phyloP scores from a whole-genome alignment of 2,113 vertebrate genomes.

The Meles meles region DNA sequence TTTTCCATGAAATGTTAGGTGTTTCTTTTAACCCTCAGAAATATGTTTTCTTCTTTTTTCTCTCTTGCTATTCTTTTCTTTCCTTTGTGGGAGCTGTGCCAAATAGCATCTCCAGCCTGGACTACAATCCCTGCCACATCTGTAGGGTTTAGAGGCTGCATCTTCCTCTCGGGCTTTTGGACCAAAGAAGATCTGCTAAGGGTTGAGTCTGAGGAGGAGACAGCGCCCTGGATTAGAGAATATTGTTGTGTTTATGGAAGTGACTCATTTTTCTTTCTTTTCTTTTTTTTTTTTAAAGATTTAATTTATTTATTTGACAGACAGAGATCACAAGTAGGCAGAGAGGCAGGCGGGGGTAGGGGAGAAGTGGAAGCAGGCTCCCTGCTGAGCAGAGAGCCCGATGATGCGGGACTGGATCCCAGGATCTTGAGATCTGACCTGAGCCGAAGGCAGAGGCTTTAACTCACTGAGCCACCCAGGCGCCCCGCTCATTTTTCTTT shows the following conservation, averaged over 20 bases:
- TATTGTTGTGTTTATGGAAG: background rate
- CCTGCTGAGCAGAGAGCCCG: no score
- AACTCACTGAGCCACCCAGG: no score
- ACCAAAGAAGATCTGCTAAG: background rate
- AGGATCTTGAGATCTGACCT: no score
- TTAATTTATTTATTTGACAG: no score
- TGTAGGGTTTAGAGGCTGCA: background rate
- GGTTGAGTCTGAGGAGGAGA: background rate
- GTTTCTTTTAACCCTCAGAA: background rate
- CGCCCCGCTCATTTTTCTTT: background rate
- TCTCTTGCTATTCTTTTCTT: background rate
- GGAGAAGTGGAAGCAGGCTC: no score
- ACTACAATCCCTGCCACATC: background rate
- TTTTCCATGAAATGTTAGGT: background rate
- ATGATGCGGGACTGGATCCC: no score
- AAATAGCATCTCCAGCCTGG: rapidly evolving
- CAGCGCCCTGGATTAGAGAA: background rate
- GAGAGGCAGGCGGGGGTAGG: no score
- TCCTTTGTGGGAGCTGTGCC: background rate
- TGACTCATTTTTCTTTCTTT: background rate
- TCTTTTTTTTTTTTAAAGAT: background rate
- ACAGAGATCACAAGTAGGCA: no score
- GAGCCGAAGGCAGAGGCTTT: no score
- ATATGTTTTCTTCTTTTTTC: background rate
- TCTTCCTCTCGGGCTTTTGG: background rate